Evolutionary conservation across 2,797 vertebrate genomes (phyloP), one percentile per base, ranked within the genome.

Genomic region (Syndactyla subalaris): DNA sequence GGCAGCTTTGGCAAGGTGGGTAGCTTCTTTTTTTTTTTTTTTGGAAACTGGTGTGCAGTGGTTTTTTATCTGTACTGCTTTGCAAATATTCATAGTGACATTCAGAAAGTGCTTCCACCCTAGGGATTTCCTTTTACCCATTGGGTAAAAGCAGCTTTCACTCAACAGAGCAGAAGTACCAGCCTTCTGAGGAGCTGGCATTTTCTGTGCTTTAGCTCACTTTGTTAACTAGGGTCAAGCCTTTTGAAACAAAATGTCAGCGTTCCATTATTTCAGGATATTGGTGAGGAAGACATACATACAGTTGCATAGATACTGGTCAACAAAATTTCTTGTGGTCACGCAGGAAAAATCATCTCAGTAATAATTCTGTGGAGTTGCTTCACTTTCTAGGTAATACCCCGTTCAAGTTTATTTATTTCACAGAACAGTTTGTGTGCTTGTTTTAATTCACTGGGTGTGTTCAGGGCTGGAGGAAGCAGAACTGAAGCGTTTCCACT

Each of bases 1-100:
- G 99, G 99, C 97, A 99, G 99, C 97, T 99, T 99, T 66, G 99
- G 99, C 95, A 99, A 99, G 98, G 99, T 99, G 63, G 77, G 98
- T 93, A 82, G 43, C 22, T 9, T 61, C 19, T 12, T 14, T 36
- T 21, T 1, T 29, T 10, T 59, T 34, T 36, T 22, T 36, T 29
- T 46, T 34, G 46, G 5, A 46, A 19, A 39, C 15, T 70, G 3
- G 1, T n/a, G 2, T 48, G 43, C 14, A 38, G 23, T 12, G 5
- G 1, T 52, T n/a, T 82, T 92, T 65, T 83, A 45, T 54, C 46
- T 88, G 19, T 36, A 51, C 26, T 19, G 8, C 67, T 70, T 74
- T 76, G 52, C 19, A 79, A 74, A 3, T 34, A 39, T 51, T 89
- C 4, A 0, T 48, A 54, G 26, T 65, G 36, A 61, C 67, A 55